A percentile compares a stretch with the other conserved stretches of the same genome.
Conservation (phyloP, 2,888 invertebrate genomes). For the Nomada ferruginata region DNA sequence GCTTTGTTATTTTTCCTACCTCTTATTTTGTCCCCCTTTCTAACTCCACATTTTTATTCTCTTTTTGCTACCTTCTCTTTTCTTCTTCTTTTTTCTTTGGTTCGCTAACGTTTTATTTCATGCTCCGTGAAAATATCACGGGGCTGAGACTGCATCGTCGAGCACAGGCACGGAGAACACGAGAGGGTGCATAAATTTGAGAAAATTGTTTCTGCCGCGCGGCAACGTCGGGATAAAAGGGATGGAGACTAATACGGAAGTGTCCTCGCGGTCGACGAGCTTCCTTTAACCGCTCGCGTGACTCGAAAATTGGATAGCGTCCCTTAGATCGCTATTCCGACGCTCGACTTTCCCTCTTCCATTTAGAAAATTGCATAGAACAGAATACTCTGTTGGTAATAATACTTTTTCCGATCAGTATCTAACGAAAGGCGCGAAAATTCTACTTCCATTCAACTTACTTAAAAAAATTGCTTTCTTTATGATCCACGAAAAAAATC, state of each 20-base stretch:
- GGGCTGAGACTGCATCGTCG: constrained; percentile 64
- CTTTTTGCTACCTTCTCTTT: background rate
- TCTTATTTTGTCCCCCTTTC: constrained; percentile 43
- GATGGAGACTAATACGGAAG: constrained; percentile 69
- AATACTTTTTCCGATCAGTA: too few species aligned
- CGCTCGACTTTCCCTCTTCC: constrained; percentile 12
- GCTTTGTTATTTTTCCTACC: constrained; percentile 62
- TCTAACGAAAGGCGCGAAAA: too few species aligned
- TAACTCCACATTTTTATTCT: constrained; percentile 29
- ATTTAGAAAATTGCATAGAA: background rate
- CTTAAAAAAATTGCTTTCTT: too few species aligned
- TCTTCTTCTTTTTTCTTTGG: background rate
- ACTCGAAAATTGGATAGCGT: constrained; percentile 72
- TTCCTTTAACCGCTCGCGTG: constrained; percentile 71
- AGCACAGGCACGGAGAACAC: constrained; percentile 5
- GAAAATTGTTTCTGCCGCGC: constrained; percentile 78
- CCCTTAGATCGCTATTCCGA: constrained; percentile 40
- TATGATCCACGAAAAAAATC: constrained; percentile 14
- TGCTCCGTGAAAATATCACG: constrained; percentile 76
- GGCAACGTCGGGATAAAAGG: constrained; percentile 61
- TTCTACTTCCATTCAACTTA: too few species aligned
- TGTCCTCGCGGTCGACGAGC: constrained; percentile 66
- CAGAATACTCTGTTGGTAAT: background rate
- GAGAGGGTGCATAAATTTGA: constrained; percentile 79
- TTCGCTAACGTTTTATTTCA: constrained; percentile 46